Evolutionary conservation across 2,113 vertebrate species (phyloP).

Genomic region (Gymnogyps californianus): DNA sequence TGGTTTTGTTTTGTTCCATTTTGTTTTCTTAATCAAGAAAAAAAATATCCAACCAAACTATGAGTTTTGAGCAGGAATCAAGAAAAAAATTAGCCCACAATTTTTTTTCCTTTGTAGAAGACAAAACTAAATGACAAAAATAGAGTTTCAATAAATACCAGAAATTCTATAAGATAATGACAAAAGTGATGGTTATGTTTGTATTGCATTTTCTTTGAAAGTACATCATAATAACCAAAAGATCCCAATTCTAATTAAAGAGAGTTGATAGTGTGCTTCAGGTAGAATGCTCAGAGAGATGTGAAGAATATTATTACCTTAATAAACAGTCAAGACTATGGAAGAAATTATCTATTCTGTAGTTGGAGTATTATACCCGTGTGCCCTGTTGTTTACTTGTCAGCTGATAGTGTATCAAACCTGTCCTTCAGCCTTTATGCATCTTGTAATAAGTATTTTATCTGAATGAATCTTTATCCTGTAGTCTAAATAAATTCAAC

Average conservation of each 20-base stretch:
- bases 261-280: background rate
- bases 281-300: background rate
- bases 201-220: background rate
- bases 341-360: background rate
- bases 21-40: background rate
- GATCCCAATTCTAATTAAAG: background rate
- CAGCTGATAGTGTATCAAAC: conserved; percentile 6
- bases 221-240: background rate
- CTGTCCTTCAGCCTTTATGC: background rate
- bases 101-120: background rate
- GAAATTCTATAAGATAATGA: background rate
- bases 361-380: background rate
- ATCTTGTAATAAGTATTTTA: conserved; percentile 43
- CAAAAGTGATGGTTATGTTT: background rate
- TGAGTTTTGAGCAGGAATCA: background rate
- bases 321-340: background rate
- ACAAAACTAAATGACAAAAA: background rate
- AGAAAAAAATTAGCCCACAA: accelerated
- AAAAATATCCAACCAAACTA: background rate
- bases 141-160: background rate
- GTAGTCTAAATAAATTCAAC: conserved; percentile 30
- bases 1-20: accelerated
- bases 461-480: conserved; percentile 32
- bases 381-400: background rate
- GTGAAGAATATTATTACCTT: background rate